These are phyloP conservation scores for Lissonota sp. DNA, from an alignment of 2,888 invertebrate genomes.

Conservation along the genomic window DNA sequence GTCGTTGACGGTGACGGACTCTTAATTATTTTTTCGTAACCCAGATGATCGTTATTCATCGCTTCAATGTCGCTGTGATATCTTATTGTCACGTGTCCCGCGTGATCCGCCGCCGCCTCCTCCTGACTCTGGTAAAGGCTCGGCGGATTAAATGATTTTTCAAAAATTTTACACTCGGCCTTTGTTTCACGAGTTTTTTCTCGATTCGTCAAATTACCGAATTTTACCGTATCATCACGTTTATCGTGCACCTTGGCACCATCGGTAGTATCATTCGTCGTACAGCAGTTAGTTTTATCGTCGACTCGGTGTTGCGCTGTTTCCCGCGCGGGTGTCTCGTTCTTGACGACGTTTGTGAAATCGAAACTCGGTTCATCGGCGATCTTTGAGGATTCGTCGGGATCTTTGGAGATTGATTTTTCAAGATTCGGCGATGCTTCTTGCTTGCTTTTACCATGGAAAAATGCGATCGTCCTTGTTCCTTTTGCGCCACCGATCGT, in stretches of 20 bases:
- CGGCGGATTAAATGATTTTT: conserved; percentile 72
- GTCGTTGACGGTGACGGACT: not conserved
- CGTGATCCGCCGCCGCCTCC: too few relatives aligned
- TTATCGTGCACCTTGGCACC: too few relatives aligned
- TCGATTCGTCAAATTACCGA: not conserved
- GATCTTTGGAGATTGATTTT: too few relatives aligned
- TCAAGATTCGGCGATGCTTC: conserved; percentile 43
- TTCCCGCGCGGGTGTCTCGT: conserved; percentile 27
- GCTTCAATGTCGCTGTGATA: conserved; percentile 59
- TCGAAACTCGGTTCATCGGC: conserved; percentile 1
- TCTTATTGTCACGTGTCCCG: too few relatives aligned
- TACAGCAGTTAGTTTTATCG: too few relatives aligned
- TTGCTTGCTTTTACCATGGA: conserved; percentile 53
- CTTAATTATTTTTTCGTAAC: not conserved
- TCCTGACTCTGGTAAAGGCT: conserved; percentile 72
- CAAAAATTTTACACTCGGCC: conserved; percentile 72
- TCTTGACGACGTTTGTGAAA: conserved; percentile 15
- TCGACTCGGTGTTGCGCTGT: not conserved
- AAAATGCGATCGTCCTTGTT: conserved; percentile 22
- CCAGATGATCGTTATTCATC: not conserved
- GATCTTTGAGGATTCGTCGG: not conserved
- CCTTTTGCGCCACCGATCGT: conserved; percentile 37
- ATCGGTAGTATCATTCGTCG: too few relatives aligned
- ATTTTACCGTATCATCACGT: not conserved
- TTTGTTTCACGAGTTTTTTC: conserved; percentile 48